These are phyloP conservation scores for Disparrhopalites patrizii DNA, from an alignment of 2,888 invertebrate genomes.

Conservation along the genomic window DNA sequence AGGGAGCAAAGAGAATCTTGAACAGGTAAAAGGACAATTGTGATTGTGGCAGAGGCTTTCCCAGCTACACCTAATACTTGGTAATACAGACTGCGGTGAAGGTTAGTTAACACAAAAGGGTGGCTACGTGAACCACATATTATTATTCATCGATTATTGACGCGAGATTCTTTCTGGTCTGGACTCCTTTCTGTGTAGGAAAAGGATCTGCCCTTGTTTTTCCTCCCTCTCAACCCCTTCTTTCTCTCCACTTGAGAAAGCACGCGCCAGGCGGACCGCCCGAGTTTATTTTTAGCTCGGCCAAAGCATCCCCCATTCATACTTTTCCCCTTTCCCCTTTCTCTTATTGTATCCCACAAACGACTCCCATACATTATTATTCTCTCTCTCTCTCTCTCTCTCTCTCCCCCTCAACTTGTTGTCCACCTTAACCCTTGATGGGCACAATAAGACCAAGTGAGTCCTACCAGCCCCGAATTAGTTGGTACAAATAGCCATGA, in stretches of 20 bases:
- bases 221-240: not conserved
- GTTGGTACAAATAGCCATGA: conserved; percentile 7
- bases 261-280: conserved; percentile 11
- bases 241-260: conserved; percentile 9
- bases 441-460: not conserved
- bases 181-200: no score
- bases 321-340: no score
- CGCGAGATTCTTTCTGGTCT: no score
- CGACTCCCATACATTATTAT: no score
- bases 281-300: conserved; percentile 1
- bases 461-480: not conserved
- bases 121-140: not conserved
- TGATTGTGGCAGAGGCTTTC: not conserved
- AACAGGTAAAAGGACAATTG: not conserved
- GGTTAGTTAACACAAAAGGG: no score
- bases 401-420: no score
- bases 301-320: not conserved
- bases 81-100: no score
- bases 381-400: no score
- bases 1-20: not conserved
- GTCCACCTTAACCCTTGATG: not conserved
- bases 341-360: no score
- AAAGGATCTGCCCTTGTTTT: no score
- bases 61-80: no score
- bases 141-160: no score